Conservation (phyloP, 2,113 vertebrate species). For the Fukomys damarensis region DNA sequence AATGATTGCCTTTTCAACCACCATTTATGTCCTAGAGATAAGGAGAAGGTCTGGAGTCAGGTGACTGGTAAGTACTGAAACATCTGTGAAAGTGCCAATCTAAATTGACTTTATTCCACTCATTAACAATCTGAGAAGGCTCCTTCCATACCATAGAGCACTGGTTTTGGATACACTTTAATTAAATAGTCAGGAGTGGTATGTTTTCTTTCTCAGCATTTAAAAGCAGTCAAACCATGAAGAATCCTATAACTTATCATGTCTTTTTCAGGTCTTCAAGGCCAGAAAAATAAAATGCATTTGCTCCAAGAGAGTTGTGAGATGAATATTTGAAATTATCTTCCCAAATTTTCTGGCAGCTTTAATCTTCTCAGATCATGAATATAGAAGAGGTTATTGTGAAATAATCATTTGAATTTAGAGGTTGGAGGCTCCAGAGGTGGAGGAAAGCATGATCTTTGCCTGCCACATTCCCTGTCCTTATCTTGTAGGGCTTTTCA, state of each 20-base stretch:
- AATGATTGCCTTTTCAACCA: background rate
- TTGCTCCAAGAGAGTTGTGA: conserved; percentile 62
- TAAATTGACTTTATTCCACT: background rate
- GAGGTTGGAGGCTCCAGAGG: background rate
- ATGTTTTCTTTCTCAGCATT: conserved; percentile 42
- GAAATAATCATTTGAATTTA: conserved; percentile 45
- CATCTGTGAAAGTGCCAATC: background rate
- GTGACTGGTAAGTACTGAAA: background rate
- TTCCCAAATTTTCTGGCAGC: conserved; percentile 52
- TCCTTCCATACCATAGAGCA: background rate
- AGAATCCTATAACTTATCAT: conserved; percentile 64
- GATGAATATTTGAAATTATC: conserved; percentile 64
- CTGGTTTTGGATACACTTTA: background rate
- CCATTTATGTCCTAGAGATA: background rate
- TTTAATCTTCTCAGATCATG: conserved; percentile 62
- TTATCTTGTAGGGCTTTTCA: background rate
- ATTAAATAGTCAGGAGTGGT: conserved; percentile 34
- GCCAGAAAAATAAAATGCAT: conserved; percentile 64
- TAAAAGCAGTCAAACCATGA: conserved; percentile 52
- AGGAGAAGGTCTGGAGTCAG: background rate
- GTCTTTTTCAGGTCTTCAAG: conserved; percentile 58
- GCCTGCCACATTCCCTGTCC: background rate
- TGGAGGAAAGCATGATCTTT: background rate
- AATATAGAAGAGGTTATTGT: conserved; percentile 57
- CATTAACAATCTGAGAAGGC: conserved; percentile 10